Evolutionary conservation across 2,797 vertebrate species (phyloP).

Genomic region (Bryconaethiops microstoma): DNA sequence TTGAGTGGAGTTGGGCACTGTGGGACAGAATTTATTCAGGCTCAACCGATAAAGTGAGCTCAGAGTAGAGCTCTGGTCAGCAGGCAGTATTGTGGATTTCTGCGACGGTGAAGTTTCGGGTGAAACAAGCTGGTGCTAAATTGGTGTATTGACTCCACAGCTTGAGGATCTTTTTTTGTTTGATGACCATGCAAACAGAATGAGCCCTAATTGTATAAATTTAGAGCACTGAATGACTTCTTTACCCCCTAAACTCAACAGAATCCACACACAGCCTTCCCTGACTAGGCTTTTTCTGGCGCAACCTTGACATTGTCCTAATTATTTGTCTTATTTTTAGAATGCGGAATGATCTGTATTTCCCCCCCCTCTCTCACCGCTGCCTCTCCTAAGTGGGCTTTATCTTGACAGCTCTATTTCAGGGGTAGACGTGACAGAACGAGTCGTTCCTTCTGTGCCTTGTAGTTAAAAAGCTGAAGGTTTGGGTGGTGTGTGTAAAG

Average conservation of each 20-base stretch:
- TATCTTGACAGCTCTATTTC: conserved; percentile 24
- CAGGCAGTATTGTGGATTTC: neutral
- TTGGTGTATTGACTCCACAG: neutral
- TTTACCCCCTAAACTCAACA: neutral
- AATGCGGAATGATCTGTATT: conserved; percentile 29
- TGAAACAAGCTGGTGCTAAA: neutral
- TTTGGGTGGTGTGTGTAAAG: neutral
- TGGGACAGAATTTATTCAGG: too few species aligned
- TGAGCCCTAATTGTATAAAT: conserved; percentile 19
- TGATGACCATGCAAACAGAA: conserved; percentile 11
- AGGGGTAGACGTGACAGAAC: neutral
- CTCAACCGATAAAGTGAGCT: too few species aligned
- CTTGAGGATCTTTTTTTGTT: neutral
- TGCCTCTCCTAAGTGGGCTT: conserved; percentile 12
- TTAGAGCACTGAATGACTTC: conserved; percentile 19
- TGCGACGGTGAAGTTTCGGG: neutral
- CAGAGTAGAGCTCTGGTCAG: neutral
- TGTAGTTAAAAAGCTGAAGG: neutral
- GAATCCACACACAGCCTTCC: conserved; percentile 11
- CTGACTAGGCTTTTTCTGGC: conserved; percentile 39
- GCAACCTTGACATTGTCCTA: conserved; percentile 46
- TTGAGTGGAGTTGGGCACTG: too few species aligned
- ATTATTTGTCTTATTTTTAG: conserved; percentile 48
- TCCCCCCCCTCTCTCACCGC: neutral
- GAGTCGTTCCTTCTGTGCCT: neutral